Conservation (phyloP, 2,797 vertebrate species). For the Oreochromis mossambicus region DNA sequence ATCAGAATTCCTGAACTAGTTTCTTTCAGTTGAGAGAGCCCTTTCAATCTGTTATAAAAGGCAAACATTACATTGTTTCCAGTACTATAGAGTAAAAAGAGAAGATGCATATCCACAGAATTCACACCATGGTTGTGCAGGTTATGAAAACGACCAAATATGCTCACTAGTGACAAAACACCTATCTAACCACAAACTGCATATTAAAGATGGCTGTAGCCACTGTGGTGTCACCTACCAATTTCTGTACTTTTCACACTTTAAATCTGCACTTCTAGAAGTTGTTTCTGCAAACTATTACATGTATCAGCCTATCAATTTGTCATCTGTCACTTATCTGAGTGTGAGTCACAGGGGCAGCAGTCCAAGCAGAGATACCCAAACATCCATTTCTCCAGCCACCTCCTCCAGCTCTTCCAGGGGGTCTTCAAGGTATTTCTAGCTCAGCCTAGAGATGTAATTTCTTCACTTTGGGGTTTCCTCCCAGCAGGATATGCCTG, state of each 20-base stretch:
- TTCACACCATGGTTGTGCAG: not conserved
- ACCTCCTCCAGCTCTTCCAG: fast-evolving
- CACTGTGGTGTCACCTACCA: too few species aligned
- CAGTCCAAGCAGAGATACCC: not conserved
- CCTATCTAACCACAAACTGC: not conserved
- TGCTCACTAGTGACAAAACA: not conserved
- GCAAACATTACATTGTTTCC: not conserved
- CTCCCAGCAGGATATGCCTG: not conserved
- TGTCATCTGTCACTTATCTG: not conserved
- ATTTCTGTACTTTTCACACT: not conserved
- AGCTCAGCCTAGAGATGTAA: not conserved
- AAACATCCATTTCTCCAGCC: not conserved
- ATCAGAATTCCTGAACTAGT: not conserved
- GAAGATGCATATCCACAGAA: not conserved
- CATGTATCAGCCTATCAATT: fast-evolving
- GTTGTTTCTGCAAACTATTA: not conserved
- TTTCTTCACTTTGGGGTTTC: not conserved
- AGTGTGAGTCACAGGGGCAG: not conserved
- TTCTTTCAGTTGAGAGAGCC: not conserved
- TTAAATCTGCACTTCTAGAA: not conserved
- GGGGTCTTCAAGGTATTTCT: not conserved
- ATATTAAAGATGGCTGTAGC: fast-evolving
- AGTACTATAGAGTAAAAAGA: fast-evolving
- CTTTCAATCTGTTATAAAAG: not conserved
- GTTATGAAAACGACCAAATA: not conserved